phyloP scores from a whole-genome alignment of 2,888 invertebrate genomes.

The Drosophila meridionalis region DNA sequence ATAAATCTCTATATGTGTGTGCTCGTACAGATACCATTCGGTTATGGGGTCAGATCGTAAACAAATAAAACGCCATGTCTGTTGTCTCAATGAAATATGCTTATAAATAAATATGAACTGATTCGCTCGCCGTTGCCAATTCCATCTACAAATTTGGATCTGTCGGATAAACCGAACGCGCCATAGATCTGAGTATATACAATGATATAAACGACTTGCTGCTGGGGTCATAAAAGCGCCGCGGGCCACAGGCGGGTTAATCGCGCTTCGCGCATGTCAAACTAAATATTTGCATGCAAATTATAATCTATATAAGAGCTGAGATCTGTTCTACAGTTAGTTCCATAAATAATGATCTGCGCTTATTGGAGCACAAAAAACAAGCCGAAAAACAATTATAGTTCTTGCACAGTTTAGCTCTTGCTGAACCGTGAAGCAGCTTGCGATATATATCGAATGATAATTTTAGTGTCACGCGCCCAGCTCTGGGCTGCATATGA shows the following conservation, averaged over 20 bases:
- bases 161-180: slow-evolving; percentile 13
- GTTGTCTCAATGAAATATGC: slow-evolving; percentile 40
- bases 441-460: neutral
- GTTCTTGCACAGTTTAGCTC: neutral
- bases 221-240: slow-evolving; percentile 54
- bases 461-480: slow-evolving; percentile 3
- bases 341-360: neutral
- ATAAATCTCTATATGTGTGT: neutral
- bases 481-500: slow-evolving; percentile 6
- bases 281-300: neutral
- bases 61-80: slow-evolving; percentile 63
- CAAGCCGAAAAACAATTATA: neutral
- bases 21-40: slow-evolving; percentile 12
- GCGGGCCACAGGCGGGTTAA: slow-evolving; percentile 24
- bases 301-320: neutral
- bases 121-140: slow-evolving; percentile 28
- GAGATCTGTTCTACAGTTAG: neutral
- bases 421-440: neutral
- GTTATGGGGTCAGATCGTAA: slow-evolving; percentile 71
- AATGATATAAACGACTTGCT: slow-evolving; percentile 16
- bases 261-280: neutral
- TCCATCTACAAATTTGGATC: slow-evolving; percentile 29
- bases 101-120: slow-evolving; percentile 49
- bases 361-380: neutral
- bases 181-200: neutral